Evolutionary conservation across 2,113 vertebrate genomes (phyloP), one percentile per base, ranked within the genome.

Genomic region (Zosterops japonicus): DNA sequence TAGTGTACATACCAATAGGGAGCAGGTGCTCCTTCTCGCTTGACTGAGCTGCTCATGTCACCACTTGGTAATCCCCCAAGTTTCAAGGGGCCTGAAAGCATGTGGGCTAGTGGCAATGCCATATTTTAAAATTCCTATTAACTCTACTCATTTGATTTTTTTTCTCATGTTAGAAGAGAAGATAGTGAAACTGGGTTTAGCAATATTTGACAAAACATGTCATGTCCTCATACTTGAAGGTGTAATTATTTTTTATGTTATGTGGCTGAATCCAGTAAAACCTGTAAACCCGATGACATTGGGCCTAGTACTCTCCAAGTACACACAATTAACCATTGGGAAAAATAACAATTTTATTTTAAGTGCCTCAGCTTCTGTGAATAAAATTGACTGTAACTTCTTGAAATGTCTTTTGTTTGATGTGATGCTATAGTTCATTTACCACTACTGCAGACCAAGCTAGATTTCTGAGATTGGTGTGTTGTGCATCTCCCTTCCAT

Each of bases 1-100:
- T 94, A 94, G 92, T 88, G 85, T 93, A 92, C 94, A 96, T 95
- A 86, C 79, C 94, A 95, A 7, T 23, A 64, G 46, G 72, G 59
- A 97, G 79, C 96, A 96, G 95, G 92, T 96, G 90, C 64, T 42
- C 55, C 90, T 88, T 83, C 90, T 95, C 42, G 1, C 83, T 69
- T 92, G 68, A 86, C 88, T 47, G 86, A 86, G 71, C 89, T 88
- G 79, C 83, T 77, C 21, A 31, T 93, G 71, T 90, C 71, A 49
- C 85, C 88, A 70, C 59, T 88, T 74, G 82, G 61, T 93, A 94
- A 92, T 92, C 59, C 83, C 71, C 14, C 55, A 55, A 47, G 23
- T 61, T 88, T 70, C 59, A 86, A 76, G 67, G 16, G 53, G 25
- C 23, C 67, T 86, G 55, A 80, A 79, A 88, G 24, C 1, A 0